Percentiles rank a stretch among this genome's conserved stretches.
These are phyloP conservation scores for Gadus chalcogrammus DNA, from an alignment of 2,113 vertebrate species.

Conservation along the genomic window DNA sequence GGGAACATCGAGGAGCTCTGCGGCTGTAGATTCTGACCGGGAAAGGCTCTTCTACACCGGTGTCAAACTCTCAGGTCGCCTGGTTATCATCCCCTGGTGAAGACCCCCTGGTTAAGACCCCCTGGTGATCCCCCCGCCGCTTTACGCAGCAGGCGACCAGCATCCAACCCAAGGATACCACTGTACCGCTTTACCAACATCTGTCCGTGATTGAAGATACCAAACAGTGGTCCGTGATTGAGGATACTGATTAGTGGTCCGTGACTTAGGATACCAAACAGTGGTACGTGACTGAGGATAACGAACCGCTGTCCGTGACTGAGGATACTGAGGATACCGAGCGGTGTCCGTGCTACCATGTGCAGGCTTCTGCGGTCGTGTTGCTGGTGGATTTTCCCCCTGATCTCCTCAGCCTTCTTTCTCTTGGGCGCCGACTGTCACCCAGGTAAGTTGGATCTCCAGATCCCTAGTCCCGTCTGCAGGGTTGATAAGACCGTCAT, in stretches of 20 bases:
- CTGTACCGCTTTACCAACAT: too few relatives aligned
- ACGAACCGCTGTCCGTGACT: too few relatives aligned
- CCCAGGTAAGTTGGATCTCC: conserved; percentile 82
- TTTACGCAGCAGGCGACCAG: conserved; percentile 22
- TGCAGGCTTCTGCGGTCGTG: conserved; percentile 91
- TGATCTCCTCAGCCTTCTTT: conserved; percentile 79
- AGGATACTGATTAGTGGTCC: too few relatives aligned
- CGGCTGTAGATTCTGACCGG: conserved; percentile 34
- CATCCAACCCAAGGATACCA: too few relatives aligned
- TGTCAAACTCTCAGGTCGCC: conserved; percentile 35
- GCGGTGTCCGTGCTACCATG: conserved; percentile 78
- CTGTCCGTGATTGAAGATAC: too few relatives aligned
- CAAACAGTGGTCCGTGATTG: too few relatives aligned
- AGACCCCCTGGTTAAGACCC: background rate
- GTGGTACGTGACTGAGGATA: too few relatives aligned
- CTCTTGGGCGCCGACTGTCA: conserved; percentile 85
- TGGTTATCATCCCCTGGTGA: conserved; percentile 20
- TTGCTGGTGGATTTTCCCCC: conserved; percentile 88
- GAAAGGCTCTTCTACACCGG: conserved; percentile 50
- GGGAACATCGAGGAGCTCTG: conserved; percentile 44
- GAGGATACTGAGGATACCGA: background rate
- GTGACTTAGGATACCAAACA: too few relatives aligned
- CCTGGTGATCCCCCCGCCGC: conserved; percentile 28
- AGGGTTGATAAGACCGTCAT: too few relatives aligned
- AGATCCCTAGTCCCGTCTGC: conserved; percentile 1